Conservation (phyloP, 2,888 invertebrate genomes). For the Spilarctia lutea region DNA sequence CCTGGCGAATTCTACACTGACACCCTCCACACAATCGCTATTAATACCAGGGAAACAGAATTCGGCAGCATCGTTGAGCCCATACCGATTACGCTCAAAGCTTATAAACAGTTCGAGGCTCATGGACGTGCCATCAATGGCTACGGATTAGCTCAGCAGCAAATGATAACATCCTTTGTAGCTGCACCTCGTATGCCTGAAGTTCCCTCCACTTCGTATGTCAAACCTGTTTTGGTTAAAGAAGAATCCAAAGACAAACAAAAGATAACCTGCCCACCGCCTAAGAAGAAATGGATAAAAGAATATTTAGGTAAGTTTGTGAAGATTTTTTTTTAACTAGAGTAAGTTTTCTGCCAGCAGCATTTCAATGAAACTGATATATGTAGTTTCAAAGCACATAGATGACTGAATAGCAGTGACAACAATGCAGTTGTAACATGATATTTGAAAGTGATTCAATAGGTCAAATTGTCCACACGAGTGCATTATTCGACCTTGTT, state of each 20-base stretch:
- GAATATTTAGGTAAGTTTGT: slow-evolving; percentile 87
- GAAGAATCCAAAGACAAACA: slow-evolving; percentile 62
- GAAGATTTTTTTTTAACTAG: neutral
- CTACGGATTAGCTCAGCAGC: slow-evolving; percentile 66
- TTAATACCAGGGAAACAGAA: slow-evolving; percentile 80
- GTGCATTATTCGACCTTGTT: slow-evolving; percentile 60
- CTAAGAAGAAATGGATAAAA: slow-evolving; percentile 92
- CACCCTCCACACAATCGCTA: slow-evolving; percentile 76
- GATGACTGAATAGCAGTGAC: neutral
- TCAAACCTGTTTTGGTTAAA: slow-evolving; percentile 59
- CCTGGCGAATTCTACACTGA: slow-evolving; percentile 73
- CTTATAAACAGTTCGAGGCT: slow-evolving; percentile 70
- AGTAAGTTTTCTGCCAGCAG: neutral
- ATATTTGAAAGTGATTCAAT: slow-evolving; percentile 46
- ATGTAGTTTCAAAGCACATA: neutral
- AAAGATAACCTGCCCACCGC: slow-evolving; percentile 82
- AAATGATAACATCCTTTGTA: slow-evolving; percentile 61
- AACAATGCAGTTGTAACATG: slow-evolving; percentile 18
- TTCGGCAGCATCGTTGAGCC: slow-evolving; percentile 78
- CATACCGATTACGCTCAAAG: slow-evolving; percentile 75
- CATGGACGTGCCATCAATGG: slow-evolving; percentile 64
- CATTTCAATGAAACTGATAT: neutral
- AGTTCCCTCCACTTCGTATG: slow-evolving; percentile 61
- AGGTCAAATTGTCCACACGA: slow-evolving; percentile 51
- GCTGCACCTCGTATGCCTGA: slow-evolving; percentile 60